These are phyloP conservation scores for Apoda limacodes DNA, from an alignment of 2,888 invertebrate species.

Conservation along the genomic window DNA sequence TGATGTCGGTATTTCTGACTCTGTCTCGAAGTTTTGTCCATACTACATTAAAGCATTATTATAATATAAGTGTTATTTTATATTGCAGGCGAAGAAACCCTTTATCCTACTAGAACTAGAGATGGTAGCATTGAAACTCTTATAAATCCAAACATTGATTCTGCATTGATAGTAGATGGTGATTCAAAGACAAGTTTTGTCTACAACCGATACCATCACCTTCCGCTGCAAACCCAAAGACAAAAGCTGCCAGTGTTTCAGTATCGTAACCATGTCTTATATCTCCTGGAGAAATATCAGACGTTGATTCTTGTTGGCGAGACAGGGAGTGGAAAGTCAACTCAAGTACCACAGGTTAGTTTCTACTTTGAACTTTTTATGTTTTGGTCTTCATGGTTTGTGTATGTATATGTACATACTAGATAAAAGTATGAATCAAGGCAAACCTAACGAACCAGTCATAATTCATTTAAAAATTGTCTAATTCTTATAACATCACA, in stretches of 20 bases:
- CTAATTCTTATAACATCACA: too few species aligned
- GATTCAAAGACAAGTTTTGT: conserved; percentile 78
- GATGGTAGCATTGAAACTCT: conserved; percentile 49
- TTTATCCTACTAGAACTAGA: conserved; percentile 50
- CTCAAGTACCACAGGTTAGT: conserved; percentile 92
- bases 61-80: conserved; percentile 9
- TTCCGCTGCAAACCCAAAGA: conserved; percentile 86
- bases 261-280: conserved; percentile 88
- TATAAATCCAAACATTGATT: conserved; percentile 46
- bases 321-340: conserved; percentile 96
- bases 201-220: conserved; percentile 86
- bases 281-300: conserved; percentile 88
- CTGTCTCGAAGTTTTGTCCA: too few species aligned
- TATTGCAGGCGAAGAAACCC: conserved; percentile 29
- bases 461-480: too few species aligned
- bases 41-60: conserved; percentile 1
- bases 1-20: too few species aligned
- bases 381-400: too few species aligned
- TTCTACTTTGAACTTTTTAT: too few species aligned
- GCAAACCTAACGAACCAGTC: too few species aligned
- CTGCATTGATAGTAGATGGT: conserved; percentile 60
- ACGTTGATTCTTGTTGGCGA: conserved; percentile 92
- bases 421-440: too few species aligned
- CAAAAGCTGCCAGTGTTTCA: conserved; percentile 89
- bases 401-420: too few species aligned